Conservation (phyloP, 2,888 invertebrate species). For the Onchidella celtica region DNA sequence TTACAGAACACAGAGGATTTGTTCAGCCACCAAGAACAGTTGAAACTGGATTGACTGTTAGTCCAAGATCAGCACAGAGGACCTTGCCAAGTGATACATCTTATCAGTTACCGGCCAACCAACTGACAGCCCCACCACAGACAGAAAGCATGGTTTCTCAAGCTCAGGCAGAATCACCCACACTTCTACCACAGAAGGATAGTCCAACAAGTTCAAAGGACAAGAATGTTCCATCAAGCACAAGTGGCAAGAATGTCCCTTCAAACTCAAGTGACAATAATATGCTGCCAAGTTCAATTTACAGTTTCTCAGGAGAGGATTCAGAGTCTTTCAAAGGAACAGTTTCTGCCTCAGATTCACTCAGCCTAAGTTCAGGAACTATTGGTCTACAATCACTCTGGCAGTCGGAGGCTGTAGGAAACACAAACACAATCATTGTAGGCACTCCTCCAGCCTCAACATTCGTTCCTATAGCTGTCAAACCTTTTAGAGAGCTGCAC, state of each 20-base stretch:
- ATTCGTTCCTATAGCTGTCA: not conserved
- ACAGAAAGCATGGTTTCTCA: not conserved
- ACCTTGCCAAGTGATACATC: not conserved
- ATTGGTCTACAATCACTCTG: not conserved
- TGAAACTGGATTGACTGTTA: conserved; percentile 1
- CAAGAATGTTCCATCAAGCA: not conserved
- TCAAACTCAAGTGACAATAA: not conserved
- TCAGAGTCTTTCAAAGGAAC: not conserved
- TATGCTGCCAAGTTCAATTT: not conserved
- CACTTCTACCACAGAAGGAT: too few species aligned
- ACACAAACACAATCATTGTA: not conserved
- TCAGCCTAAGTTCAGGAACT: not conserved
- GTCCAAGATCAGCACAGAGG: not conserved
- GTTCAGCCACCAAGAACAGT: conserved; percentile 31
- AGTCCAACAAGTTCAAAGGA: not conserved
- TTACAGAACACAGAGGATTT: conserved; percentile 12
- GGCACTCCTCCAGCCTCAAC: conserved; percentile 1
- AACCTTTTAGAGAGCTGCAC: not conserved
- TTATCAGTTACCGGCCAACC: too few species aligned
- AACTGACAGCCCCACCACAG: too few species aligned
- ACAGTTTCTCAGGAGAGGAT: not conserved
- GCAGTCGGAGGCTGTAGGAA: not conserved
- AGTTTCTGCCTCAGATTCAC: not conserved
- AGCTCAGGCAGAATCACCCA: not conserved
- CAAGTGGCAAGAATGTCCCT: too few species aligned